phyloP scores from a whole-genome alignment of 2,888 invertebrate species.

The Metacarcinus magister region DNA sequence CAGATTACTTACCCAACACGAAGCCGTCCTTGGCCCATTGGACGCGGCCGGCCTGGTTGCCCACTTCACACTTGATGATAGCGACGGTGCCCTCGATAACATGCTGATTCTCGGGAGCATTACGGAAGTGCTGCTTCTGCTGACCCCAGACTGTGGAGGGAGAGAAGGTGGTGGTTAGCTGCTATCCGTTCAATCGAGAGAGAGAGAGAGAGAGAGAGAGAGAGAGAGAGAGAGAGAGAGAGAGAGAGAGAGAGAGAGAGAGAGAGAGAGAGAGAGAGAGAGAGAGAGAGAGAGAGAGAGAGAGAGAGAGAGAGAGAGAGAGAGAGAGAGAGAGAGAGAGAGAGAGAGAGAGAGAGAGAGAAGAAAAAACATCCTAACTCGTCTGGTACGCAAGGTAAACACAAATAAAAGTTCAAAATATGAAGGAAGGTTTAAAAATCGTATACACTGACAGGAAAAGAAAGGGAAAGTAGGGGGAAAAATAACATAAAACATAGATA shows the following conservation, averaged over 20 bases:
- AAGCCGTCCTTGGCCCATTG: constrained; percentile 86
- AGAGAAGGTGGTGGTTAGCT: not conserved
- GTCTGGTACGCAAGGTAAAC: not conserved
- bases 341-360: constrained; percentile 56
- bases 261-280: constrained; percentile 26
- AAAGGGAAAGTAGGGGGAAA: not conserved
- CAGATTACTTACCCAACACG: constrained; percentile 82
- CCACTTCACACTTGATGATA: constrained; percentile 84
- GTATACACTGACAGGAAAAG: not conserved
- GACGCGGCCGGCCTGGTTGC: constrained; percentile 84
- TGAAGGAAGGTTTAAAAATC: not conserved
- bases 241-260: constrained; percentile 44
- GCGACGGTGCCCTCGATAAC: constrained; percentile 84
- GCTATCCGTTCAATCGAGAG: not conserved
- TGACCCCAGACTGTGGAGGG: constrained; percentile 75
- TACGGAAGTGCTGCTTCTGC: constrained; percentile 83
- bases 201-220: not conserved
- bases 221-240: constrained; percentile 44
- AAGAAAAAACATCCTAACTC: not conserved
- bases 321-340: constrained; percentile 60
- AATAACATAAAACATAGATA: not conserved
- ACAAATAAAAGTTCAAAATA: not conserved
- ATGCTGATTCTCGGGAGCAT: constrained; percentile 84
- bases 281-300: constrained; percentile 3
- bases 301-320: constrained; percentile 39